A percentile compares a stretch with the other conserved stretches of the same genome.
Conservation (phyloP, 2,797 vertebrate species). For the Molossus molossus region DNA sequence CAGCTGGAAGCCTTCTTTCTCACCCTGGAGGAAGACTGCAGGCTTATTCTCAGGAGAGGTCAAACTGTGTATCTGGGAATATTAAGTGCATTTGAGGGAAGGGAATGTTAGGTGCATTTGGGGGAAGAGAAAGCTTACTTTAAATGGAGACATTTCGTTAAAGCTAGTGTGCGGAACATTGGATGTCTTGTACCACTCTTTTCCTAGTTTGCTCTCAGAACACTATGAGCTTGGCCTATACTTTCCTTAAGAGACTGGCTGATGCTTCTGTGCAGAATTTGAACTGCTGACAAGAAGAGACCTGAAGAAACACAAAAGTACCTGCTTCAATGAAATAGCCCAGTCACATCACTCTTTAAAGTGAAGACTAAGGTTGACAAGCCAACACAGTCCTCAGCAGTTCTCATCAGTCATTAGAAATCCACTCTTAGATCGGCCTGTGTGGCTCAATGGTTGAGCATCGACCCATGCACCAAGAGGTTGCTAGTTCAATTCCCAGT, state of each 20-base stretch:
- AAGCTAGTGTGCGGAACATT: background rate
- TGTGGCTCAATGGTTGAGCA: too few relatives aligned
- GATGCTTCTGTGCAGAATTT: background rate
- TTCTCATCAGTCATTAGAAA: background rate
- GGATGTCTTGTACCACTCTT: background rate
- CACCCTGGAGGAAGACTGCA: background rate
- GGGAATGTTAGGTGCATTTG: background rate
- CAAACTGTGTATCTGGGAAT: background rate
- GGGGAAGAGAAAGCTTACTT: background rate
- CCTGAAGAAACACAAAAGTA: background rate
- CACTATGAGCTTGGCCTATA: background rate
- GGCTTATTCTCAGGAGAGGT: background rate
- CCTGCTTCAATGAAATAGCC: background rate
- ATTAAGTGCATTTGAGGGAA: background rate
- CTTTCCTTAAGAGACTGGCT: background rate
- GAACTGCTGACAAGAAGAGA: background rate
- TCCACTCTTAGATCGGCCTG: background rate
- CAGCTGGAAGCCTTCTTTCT: background rate
- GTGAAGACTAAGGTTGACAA: background rate
- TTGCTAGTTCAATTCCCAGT: too few relatives aligned
- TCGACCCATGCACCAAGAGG: too few relatives aligned
- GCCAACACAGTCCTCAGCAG: background rate
- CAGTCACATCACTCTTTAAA: background rate
- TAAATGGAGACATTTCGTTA: background rate
- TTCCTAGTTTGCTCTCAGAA: background rate